Evolutionary conservation across 2,113 vertebrate species (phyloP).

Genomic region (Istiophorus platypterus): DNA sequence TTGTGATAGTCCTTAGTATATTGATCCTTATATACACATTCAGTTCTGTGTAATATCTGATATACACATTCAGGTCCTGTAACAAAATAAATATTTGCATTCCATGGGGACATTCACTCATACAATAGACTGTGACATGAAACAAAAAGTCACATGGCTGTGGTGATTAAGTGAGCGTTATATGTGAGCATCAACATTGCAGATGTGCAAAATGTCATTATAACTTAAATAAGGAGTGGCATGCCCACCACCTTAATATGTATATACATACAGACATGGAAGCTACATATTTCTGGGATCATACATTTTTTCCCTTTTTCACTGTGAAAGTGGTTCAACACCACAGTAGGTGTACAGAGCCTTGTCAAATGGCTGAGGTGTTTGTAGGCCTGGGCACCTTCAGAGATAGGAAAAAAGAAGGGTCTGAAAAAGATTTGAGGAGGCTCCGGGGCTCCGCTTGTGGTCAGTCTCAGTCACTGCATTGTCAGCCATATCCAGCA

Average conservation of each 20-base stretch:
- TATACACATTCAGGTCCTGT: constrained; percentile 54
- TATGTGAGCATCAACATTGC: constrained; percentile 59
- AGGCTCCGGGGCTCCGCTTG: constrained; percentile 50
- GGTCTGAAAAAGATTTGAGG: constrained; percentile 37
- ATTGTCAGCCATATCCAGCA: constrained; percentile 90
- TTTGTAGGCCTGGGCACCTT: constrained; percentile 60
- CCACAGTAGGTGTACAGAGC: constrained; percentile 43
- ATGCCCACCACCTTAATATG: constrained; percentile 51
- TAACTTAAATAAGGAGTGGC: constrained; percentile 60
- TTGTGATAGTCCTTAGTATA: constrained; percentile 73
- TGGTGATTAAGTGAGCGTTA: constrained; percentile 53
- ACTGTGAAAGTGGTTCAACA: constrained; percentile 36
- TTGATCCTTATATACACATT: constrained; percentile 74
- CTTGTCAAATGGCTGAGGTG: constrained; percentile 62
- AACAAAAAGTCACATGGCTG: constrained; percentile 37
- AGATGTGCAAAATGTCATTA: constrained; percentile 69
- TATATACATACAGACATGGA: constrained; percentile 71
- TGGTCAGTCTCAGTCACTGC: constrained; percentile 81
- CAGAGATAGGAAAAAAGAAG: constrained; percentile 37
- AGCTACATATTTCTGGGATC: constrained; percentile 80
- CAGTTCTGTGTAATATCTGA: constrained; percentile 59
- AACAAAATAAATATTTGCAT: constrained; percentile 80
- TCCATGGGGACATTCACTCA: constrained; percentile 68
- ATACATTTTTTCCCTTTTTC: constrained; percentile 54
- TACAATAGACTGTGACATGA: constrained; percentile 51